phyloP scores from a whole-genome alignment of 2,888 invertebrate genomes.

The Pristionchus mayeri region DNA sequence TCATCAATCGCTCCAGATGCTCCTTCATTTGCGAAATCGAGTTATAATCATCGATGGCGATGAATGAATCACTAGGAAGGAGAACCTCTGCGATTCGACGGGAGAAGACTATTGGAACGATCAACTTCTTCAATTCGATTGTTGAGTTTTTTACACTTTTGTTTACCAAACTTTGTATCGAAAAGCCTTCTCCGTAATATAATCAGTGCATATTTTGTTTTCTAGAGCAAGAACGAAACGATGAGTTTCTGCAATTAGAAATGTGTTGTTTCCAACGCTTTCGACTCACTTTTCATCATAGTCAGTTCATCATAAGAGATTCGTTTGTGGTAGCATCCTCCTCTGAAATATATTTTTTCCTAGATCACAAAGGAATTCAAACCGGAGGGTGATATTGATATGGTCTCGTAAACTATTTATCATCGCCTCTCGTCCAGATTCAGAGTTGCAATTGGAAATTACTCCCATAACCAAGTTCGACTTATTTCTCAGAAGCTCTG shows the following conservation, averaged over 20 bases:
- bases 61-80: conserved; percentile 11
- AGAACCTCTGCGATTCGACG: not conserved
- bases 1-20: not conserved
- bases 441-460: not conserved
- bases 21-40: not conserved
- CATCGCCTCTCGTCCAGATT: conserved; percentile 1
- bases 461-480: not conserved
- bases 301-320: not conserved
- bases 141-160: not conserved
- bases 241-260: not conserved
- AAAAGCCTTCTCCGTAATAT: conserved; percentile 12
- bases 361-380: not conserved
- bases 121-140: not conserved
- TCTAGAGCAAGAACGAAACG: conserved; percentile 17
- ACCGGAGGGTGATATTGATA: not conserved
- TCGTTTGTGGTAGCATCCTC: not conserved
- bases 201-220: not conserved
- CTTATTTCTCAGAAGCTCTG: not conserved
- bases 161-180: conserved; percentile 5
- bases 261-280: not conserved
- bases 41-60: conserved; percentile 14
- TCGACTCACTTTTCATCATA: not conserved
- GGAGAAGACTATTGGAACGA: conserved; percentile 16
- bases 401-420: not conserved
- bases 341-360: not conserved